These are phyloP conservation scores for Panthera leo DNA, from an alignment of 2,113 vertebrate genomes.

Conservation along the genomic window DNA sequence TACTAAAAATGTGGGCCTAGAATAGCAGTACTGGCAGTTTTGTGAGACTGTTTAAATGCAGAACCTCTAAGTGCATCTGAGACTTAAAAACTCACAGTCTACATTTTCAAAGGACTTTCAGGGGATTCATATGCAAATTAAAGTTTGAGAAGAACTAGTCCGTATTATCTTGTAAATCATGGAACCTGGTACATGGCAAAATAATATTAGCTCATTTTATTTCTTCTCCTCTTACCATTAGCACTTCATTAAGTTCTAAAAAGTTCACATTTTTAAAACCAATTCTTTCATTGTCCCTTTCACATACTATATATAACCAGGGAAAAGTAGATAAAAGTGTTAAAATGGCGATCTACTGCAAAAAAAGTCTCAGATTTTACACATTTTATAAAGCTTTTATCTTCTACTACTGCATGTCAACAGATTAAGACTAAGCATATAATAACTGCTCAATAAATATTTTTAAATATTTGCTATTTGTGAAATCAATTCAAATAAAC, in stretches of 20 bases:
- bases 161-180: not conserved
- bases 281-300: not conserved
- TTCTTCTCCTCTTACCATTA: not conserved
- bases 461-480: not conserved
- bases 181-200: not conserved
- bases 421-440: not conserved
- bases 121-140: not conserved
- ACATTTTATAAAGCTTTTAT: constrained; percentile 2
- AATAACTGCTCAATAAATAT: not conserved
- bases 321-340: not conserved
- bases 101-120: not conserved
- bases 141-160: not conserved
- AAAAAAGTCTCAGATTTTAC: not conserved
- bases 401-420: not conserved
- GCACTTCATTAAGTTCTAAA: not conserved
- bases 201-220: not conserved
- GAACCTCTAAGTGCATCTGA: not conserved
- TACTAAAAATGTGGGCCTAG: not conserved
- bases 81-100: not conserved
- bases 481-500: not conserved
- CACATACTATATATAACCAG: not conserved
- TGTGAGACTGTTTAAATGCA: not conserved
- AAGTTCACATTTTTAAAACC: not conserved
- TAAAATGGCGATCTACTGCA: not conserved
- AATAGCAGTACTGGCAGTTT: not conserved